Percentiles rank a stretch among this genome's conserved stretches.
Conservation (phyloP, 2,888 invertebrate genomes). For the Phytoseiulus persimilis region DNA sequence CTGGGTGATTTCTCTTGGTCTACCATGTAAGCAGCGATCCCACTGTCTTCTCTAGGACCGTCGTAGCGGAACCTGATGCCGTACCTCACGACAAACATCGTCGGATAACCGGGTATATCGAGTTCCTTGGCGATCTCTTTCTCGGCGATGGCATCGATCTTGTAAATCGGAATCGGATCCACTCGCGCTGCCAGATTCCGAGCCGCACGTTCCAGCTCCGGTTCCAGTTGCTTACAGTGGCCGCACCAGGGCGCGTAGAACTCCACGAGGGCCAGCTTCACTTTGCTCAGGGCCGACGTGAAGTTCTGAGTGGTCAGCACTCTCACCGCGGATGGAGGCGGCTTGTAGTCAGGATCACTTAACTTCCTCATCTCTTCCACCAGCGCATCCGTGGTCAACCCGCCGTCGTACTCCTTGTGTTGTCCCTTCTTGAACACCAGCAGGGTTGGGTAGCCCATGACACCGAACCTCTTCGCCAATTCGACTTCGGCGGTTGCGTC, state of each 20-base stretch:
- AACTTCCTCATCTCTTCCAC: slow-evolving; percentile 54
- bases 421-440: slow-evolving; percentile 49
- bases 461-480: slow-evolving; percentile 53
- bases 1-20: slow-evolving; percentile 53
- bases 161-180: slow-evolving; percentile 52
- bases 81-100: slow-evolving; percentile 49
- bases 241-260: slow-evolving; percentile 58
- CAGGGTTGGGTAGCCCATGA: slow-evolving; percentile 56
- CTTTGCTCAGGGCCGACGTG: slow-evolving; percentile 50
- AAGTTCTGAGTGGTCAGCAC: slow-evolving; percentile 54
- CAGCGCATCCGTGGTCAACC: slow-evolving; percentile 52
- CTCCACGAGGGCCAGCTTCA: slow-evolving; percentile 54
- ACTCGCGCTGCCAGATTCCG: slow-evolving; percentile 48
- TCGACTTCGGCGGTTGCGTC: slow-evolving; percentile 55
- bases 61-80: slow-evolving; percentile 54
- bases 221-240: slow-evolving; percentile 52
- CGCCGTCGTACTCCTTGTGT: slow-evolving; percentile 52
- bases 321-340: slow-evolving; percentile 55
- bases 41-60: slow-evolving; percentile 51
- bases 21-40: slow-evolving; percentile 55
- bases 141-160: slow-evolving; percentile 55
- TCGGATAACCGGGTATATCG: slow-evolving; percentile 56
- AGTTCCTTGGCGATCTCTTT: slow-evolving; percentile 53
- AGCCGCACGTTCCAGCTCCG: slow-evolving; percentile 55
- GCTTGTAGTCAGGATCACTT: slow-evolving; percentile 55